Conservation (phyloP, 92 coral and sea anemone genomes). For the Paragorgia papillata region DNA sequence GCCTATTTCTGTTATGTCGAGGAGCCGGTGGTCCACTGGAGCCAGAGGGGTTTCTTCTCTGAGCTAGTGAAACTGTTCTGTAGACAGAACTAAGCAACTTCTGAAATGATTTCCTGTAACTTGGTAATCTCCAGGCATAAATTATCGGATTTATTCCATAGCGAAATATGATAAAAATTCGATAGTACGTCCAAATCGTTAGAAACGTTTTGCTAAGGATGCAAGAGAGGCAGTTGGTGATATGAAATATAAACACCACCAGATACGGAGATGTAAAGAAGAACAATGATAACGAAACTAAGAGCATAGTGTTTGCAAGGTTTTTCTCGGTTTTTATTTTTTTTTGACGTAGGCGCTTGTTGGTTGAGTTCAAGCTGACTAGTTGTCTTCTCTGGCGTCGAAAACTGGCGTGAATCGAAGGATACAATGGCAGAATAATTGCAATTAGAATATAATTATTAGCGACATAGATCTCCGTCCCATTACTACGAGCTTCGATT, state of each 20-base stretch:
- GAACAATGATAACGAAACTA: conserved; percentile 2
- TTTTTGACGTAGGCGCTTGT: conserved; percentile 1
- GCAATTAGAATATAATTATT: conserved; percentile 9
- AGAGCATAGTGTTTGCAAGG: conserved; percentile 13
- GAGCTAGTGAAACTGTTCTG: not conserved
- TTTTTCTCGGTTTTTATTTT: conserved; percentile 37
- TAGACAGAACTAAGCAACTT: not conserved
- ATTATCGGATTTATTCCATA: conserved; percentile 22
- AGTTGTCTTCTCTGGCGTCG: conserved; percentile 36
- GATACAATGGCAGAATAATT: conserved; percentile 4
- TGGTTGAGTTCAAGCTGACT: conserved; percentile 10
- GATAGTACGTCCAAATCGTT: conserved; percentile 15
- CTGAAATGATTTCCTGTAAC: conserved; percentile 26
- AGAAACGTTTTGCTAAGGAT: conserved; percentile 1
- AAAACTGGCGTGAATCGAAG: conserved; percentile 16
- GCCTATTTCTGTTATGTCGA: no score
- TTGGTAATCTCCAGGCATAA: conserved; percentile 21
- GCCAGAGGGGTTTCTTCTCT: not conserved
- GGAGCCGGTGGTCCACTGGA: not conserved
- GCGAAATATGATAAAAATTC: conserved; percentile 8
- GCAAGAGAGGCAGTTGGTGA: conserved; percentile 10
- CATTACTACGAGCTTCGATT: not conserved
- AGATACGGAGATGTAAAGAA: conserved; percentile 33
- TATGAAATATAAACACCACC: conserved; percentile 4
- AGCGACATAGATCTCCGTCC: conserved; percentile 5